phyloP scores from a whole-genome alignment of 2,888 invertebrate genomes.

The Dorcus hopei region DNA sequence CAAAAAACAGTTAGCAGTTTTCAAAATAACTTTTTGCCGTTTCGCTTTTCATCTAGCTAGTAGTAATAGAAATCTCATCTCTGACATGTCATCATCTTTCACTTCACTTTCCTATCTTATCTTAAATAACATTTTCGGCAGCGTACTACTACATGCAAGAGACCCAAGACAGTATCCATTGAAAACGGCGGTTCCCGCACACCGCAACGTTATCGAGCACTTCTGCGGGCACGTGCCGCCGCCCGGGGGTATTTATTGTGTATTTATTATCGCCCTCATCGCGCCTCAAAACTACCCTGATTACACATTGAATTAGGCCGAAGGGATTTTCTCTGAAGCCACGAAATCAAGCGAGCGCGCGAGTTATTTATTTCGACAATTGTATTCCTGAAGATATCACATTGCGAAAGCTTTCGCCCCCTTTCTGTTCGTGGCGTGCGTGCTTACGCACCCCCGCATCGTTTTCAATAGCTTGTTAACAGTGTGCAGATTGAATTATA shows the following conservation, averaged over 20 bases:
- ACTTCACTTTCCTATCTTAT: constrained; percentile 10
- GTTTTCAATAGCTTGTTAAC: constrained; percentile 27
- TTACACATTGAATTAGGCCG: constrained; percentile 40
- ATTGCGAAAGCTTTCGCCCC: too few species aligned
- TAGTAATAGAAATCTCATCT: too few species aligned
- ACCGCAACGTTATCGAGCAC: constrained; percentile 19
- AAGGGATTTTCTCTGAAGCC: not conserved
- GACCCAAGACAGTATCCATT: constrained; percentile 33
- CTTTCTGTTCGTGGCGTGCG: too few species aligned
- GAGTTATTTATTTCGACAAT: too few species aligned
- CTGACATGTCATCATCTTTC: too few species aligned
- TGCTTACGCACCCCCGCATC: constrained; percentile 5
- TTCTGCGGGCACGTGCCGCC: constrained; percentile 29
- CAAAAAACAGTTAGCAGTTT: too few species aligned
- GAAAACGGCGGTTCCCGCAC: constrained; percentile 4
- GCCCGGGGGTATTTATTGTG: constrained; percentile 33
- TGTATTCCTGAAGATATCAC: too few species aligned
- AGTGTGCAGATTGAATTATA: constrained; percentile 26
- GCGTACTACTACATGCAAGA: constrained; percentile 5
- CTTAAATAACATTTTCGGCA: constrained; percentile 17
- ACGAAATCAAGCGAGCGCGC: too few species aligned
- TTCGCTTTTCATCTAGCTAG: too few species aligned
- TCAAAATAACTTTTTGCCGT: too few species aligned
- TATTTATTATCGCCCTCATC: constrained; percentile 39
- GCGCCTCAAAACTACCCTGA: constrained; percentile 42